Base-by-base conservation (phyloP, 2,888 invertebrate species). In the Brachyptera putata region DNA sequence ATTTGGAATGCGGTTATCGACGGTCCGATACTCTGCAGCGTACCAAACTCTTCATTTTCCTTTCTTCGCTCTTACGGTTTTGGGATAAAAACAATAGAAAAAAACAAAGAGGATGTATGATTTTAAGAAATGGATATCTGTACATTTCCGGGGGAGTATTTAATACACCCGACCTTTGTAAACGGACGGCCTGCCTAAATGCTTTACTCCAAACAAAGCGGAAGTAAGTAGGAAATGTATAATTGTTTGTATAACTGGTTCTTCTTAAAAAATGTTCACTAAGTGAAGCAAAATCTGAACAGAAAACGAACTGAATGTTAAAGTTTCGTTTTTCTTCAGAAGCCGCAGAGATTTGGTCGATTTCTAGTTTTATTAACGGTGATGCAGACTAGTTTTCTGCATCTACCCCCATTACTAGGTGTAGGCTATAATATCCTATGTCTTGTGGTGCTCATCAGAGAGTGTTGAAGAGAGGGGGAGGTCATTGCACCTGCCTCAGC, bases 401-500 rank as follows among this genome's bases (percentile, higher is more conserved):
- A 30, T 30, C 30, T 30, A 30, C 30, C 30, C n/a, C 30, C 30
- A 30, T 30, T 30, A 30, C 5, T 30, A 30, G 30, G 5, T 30
- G 5, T 30, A 7, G 30, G 30, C 11, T 30, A 30, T 30, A 11
- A 7, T n/a, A n/a, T 11, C 5, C 7, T 11, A 30, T 30, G 30
- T 30, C 30, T 30, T 30, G 7, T 30, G 5, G 30, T 30, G 7
- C 11, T 11, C 7, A 41, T 21, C 37, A 39, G 56, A 24, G 25
- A 22, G 39, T 11, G 36, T 25, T 22, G 56, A 39, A 9, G 41
- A 56, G 14, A 24, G n/a, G 39, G n/a, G 41, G 41, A 50, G 58
- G 49, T 58, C 58, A 48, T 37, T 58, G 58, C 58, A 58, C 58
- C 58, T 58, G 58, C 58, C 11, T 22, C 22, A 46, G 46, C 2